phyloP scores from a whole-genome alignment of 1,140 invertebrate species.

The Yoshiicerus persimilis region DNA sequence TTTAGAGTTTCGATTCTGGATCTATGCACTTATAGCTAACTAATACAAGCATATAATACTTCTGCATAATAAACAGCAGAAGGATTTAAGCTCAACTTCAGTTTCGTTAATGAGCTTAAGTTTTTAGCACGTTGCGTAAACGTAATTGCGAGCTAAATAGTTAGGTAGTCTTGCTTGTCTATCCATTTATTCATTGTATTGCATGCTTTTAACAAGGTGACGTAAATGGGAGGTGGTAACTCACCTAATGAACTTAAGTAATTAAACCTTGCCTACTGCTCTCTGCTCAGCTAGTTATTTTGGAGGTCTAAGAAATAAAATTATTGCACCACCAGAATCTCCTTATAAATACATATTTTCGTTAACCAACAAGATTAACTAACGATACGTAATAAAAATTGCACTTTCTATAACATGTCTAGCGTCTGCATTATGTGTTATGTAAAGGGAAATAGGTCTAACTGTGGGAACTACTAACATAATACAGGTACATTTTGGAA shows the following conservation, averaged over 20 bases:
- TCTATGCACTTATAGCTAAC: background rate
- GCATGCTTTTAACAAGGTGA: constrained; percentile 22
- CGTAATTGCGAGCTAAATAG: background rate
- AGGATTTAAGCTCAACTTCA: constrained; percentile 9
- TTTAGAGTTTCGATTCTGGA: background rate
- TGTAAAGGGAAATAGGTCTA: background rate
- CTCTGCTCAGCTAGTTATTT: background rate
- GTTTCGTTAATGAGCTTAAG: constrained; percentile 22
- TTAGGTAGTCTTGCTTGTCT: background rate
- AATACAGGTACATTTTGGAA: background rate
- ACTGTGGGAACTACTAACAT: background rate
- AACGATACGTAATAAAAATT: background rate
- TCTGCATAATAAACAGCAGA: background rate
- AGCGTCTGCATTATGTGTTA: background rate
- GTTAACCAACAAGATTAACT: background rate
- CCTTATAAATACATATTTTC: background rate
- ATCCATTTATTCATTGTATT: background rate
- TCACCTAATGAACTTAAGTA: constrained; percentile 20
- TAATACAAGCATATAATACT: background rate
- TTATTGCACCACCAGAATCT: background rate
- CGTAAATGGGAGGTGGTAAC: constrained; percentile 21
- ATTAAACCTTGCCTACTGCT: background rate
- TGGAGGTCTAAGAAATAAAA: background rate
- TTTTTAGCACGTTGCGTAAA: constrained; percentile 19
- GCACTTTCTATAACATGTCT: background rate